Evolutionary conservation across 2,113 vertebrate species (phyloP), one percentile per base, ranked within the genome.

Genomic region (Sardina pilchardus): DNA sequence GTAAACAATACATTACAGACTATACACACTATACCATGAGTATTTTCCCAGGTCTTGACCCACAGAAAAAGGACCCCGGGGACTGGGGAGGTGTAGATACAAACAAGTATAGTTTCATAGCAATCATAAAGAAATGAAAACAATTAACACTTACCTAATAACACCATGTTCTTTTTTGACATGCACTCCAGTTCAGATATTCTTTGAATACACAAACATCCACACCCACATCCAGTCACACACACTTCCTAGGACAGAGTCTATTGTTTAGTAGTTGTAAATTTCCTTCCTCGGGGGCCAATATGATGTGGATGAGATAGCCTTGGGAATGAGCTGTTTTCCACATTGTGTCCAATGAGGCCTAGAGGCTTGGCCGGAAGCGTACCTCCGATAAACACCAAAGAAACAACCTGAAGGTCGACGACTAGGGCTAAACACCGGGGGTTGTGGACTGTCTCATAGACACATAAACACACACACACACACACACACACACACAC

Each of bases 401-500:
- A 75, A 67, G 63, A 30, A 75, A 30, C 67, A 75, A 75, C 67
- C 67, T 75, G n/a, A 2, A 34, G n/a, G 30, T 26, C 26, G 12
- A 4, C 9, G 3, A 30, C 59, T 42, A 42, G 7, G 59, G 21
- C 59, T 30, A 26, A 24, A 67, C 59, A n/a, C 59, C 1, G 7
- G 59, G n/a, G 59, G 26, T 75, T 75, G 83, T 84, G 56, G 56
- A 30, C 26, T 43, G 34, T 78, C 4, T n/a, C 59, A 3, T 17
- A 50, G 85, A 36, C 71, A 36, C 44, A 44, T 36, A 56, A 17
- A 75, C 30, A 53, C 47, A 83, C 71, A 84, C 21, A 81, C 39
- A 43, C 36, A 59, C 82, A 84, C 81, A 83, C 82, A 87, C 71
- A 53, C 39, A 84, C 26, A 67, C 75, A 48, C 47, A n/a, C 48